Percentiles rank a stretch among this genome's conserved stretches.
phyloP scores from a whole-genome alignment of 2,113 vertebrate species.

The Hemicordylus capensis region DNA sequence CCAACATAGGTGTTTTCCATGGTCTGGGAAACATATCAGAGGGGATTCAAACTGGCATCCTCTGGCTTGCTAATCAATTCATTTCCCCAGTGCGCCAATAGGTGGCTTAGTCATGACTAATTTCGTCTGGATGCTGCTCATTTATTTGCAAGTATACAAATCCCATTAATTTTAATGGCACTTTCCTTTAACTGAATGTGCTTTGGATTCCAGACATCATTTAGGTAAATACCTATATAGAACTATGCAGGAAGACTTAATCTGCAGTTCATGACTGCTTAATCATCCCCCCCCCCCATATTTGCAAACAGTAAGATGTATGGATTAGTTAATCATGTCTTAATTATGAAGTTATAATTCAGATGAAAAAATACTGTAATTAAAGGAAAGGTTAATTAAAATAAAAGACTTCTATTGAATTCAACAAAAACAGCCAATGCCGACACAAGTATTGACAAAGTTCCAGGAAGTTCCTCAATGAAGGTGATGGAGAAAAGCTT shows the following conservation, averaged over 20 bases:
- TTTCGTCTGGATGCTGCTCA: too few relatives aligned
- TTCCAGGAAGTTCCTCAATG: background rate
- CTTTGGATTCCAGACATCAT: background rate
- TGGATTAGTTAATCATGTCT: conserved; percentile 24
- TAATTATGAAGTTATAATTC: background rate
- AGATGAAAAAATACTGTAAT: background rate
- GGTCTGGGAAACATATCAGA: too few relatives aligned
- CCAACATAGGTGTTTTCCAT: too few relatives aligned
- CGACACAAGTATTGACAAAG: background rate
- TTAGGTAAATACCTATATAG: background rate
- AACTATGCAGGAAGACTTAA: background rate
- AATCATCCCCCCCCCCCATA: conserved; percentile 38
- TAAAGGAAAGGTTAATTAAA: conserved; percentile 17
- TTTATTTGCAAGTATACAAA: background rate
- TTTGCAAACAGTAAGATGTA: conserved; percentile 31
- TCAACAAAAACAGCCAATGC: background rate
- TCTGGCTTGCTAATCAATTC: too few relatives aligned
- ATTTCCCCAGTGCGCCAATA: too few relatives aligned
- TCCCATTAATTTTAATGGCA: background rate
- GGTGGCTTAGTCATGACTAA: too few relatives aligned
- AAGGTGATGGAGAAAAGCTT: background rate
- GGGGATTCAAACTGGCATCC: too few relatives aligned
- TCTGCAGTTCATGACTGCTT: conserved; percentile 12
- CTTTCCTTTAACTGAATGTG: background rate
- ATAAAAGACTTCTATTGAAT: background rate